phyloP scores from a whole-genome alignment of 1,140 invertebrate genomes.

The Sminthurides bifidus region DNA sequence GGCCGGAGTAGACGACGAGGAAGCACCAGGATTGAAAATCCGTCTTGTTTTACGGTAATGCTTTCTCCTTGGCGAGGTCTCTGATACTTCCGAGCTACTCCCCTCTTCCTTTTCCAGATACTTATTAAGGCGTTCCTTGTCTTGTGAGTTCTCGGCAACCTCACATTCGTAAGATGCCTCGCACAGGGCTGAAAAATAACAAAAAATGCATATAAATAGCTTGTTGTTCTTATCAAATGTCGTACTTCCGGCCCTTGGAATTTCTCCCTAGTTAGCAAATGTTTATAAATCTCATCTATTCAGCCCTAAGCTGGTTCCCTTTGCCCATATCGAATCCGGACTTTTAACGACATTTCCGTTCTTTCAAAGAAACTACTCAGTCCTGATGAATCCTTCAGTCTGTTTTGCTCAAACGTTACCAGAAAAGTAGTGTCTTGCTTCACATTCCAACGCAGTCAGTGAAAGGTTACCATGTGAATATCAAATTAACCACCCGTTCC shows the following conservation, averaged over 20 bases:
- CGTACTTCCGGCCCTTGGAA: too few species aligned
- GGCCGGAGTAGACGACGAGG: too few species aligned
- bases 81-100: not conserved
- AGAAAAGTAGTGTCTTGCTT: too few species aligned
- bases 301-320: not conserved
- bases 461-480: too few species aligned
- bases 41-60: not conserved
- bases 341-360: not conserved
- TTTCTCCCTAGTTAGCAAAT: too few species aligned
- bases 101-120: slow-evolving; percentile 27
- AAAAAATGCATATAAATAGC: not conserved
- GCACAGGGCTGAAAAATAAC: slow-evolving; percentile 49
- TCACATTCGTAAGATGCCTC: slow-evolving; percentile 81
- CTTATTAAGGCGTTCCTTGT: slow-evolving; percentile 58
- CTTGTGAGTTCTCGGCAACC: slow-evolving; percentile 69
- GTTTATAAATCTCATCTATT: not conserved
- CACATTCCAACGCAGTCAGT: too few species aligned
- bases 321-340: not conserved
- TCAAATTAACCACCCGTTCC: too few species aligned
- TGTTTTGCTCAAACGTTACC: too few species aligned
- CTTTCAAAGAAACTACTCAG: too few species aligned
- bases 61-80: not conserved
- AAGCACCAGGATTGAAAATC: not conserved
- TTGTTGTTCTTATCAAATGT: not conserved
- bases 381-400: too few species aligned